Base-by-base conservation (phyloP, 2,113 vertebrate species). In the Carassius auratus region DNA sequence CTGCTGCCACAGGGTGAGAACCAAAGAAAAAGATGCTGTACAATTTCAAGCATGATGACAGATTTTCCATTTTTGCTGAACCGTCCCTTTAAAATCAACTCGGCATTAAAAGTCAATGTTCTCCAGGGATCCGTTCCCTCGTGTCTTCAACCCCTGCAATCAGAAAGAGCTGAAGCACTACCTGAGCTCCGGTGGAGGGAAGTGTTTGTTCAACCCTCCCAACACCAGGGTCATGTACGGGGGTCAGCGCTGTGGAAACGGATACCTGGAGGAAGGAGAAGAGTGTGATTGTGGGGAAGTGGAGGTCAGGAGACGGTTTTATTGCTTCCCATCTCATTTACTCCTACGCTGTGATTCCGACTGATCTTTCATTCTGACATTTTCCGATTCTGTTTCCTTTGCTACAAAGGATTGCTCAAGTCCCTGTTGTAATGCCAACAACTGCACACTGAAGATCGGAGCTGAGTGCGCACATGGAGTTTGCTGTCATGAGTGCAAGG, bases 221-320 rank as follows among this genome's bases (percentile, higher is more conserved):
- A 97, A 99, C 91, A 97, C 97, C 71, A 95, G 91, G 87, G 93
- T 89, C 0, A 94, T 99, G 90, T 97, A 97, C 26, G 97, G 97
- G 83, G 98, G 98, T 50, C 96, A 92, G 85, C 96, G 95, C 81
- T 99, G 98, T 64, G 97, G 98, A 71, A 99, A 99, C 2, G 98
- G 98, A 15, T 99, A 99, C 94, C 92, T 99, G 92, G 98, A 99
- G 92, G 96, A 98, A 0, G 98, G 97, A 2, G 98, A 99, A 88
- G 96, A 99, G 68, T 99, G 98, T 91, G 98, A 99, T 93, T 99
- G 98, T 86, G 98, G 98, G 64, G 96, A 97, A 6, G 95, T 94
- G 74, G 96, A 99, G 95, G 98, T 99, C 88, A 93, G 94, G 15
- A 71, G 15, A 81, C 45, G 52, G 42, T 71, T 71, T 52, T 36